A percentile compares a stretch with the other conserved stretches of the same genome.
phyloP scores from a whole-genome alignment of 2,113 vertebrate species.

The Hydrochoerus hydrochaeris region DNA sequence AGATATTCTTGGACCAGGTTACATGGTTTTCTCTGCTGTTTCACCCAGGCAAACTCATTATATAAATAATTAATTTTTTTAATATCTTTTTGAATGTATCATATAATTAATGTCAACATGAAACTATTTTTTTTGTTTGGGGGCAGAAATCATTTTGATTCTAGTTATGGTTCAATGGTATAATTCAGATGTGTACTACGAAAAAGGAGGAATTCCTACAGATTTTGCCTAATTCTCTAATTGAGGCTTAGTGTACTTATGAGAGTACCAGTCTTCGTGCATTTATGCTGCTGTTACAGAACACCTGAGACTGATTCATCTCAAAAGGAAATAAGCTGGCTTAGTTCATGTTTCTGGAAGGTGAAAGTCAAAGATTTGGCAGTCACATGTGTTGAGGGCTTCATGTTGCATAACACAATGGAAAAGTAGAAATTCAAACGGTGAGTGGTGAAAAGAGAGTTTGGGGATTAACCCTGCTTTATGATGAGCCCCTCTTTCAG shows the following conservation, averaged over 20 bases:
- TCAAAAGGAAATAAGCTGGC: not conserved
- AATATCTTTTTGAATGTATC: not conserved
- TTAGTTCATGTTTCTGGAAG: not conserved
- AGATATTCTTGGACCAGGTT: not conserved
- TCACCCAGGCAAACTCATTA: not conserved
- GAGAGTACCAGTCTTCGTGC: not conserved
- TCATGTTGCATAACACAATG: not conserved
- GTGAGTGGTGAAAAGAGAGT: not conserved
- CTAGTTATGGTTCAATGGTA: not conserved
- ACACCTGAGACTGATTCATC: not conserved
- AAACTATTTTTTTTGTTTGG: not conserved
- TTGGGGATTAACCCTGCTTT: rapidly evolving
- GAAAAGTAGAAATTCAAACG: rapidly evolving
- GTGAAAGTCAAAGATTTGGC: not conserved
- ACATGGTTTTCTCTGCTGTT: not conserved
- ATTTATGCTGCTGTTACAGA: not conserved
- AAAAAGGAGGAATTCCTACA: not conserved
- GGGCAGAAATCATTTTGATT: not conserved
- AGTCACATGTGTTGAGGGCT: not conserved
- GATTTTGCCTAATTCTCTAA: not conserved
- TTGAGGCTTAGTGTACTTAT: not conserved
- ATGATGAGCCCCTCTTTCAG: not conserved
- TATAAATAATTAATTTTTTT: not conserved
- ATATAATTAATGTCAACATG: not conserved
- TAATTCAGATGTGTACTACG: not conserved